Evolutionary conservation across 2,797 vertebrate genomes (phyloP).

Genomic region (Ispidina lecontei): DNA sequence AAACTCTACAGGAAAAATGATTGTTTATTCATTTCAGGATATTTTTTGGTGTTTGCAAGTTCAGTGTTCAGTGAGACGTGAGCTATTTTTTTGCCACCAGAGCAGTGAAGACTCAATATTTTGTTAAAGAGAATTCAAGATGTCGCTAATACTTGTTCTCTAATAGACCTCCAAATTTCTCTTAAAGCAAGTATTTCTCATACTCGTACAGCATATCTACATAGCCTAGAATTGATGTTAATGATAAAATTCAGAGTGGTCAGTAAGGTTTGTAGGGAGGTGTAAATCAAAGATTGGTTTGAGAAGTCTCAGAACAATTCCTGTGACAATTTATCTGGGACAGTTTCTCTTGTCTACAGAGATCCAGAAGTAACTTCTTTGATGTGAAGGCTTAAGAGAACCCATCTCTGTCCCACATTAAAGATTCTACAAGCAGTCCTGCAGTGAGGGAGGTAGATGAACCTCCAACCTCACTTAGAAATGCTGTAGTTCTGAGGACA

Average conservation of each 20-base stretch:
- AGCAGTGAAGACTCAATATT: not conserved
- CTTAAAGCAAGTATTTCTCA: not conserved
- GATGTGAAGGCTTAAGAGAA: not conserved
- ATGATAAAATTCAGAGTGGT: not conserved
- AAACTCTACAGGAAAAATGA: conserved; percentile 18
- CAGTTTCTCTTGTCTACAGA: not conserved
- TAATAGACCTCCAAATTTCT: not conserved
- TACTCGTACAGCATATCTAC: not conserved
- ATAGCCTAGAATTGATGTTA: not conserved
- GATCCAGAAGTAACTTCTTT: not conserved
- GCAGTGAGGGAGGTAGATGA: not conserved
- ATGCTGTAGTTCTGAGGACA: not conserved
- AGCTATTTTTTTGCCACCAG: not conserved
- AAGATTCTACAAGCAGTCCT: not conserved
- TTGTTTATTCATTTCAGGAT: conserved; percentile 17
- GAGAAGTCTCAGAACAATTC: not conserved
- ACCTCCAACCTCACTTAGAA: not conserved
- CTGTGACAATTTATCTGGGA: not conserved
- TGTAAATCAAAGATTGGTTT: not conserved
- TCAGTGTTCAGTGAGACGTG: not conserved
- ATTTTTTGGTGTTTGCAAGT: conserved; percentile 1
- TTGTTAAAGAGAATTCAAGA: not conserved
- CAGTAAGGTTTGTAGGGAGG: not conserved
- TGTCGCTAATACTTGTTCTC: not conserved
- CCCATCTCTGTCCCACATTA: not conserved